These are phyloP conservation scores for Cuniculus paca DNA, from an alignment of 2,797 vertebrate species.

Conservation along the genomic window DNA sequence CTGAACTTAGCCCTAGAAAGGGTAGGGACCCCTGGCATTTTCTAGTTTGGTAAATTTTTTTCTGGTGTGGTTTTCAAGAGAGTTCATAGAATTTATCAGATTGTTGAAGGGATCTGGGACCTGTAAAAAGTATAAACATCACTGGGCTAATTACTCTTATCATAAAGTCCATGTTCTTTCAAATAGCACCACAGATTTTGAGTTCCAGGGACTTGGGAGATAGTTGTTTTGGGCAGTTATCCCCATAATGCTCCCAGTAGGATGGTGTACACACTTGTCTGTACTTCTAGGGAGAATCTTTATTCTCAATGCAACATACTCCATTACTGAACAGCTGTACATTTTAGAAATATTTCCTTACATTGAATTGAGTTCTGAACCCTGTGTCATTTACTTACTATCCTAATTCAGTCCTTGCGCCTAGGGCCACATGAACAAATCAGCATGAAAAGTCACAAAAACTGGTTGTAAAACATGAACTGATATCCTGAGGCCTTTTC, in stretches of 20 bases:
- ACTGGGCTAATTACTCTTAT: not conserved
- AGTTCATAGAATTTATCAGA: not conserved
- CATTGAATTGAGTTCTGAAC: conserved; percentile 38
- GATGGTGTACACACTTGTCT: not conserved
- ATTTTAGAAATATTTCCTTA: conserved; percentile 34
- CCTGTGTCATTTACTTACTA: not conserved
- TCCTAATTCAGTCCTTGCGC: not conserved
- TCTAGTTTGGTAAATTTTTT: not conserved
- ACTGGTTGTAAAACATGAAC: not conserved
- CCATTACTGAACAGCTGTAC: not conserved
- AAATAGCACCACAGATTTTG: not conserved
- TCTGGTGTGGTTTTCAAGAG: not conserved
- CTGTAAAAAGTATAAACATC: not conserved
- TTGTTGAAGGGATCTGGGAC: not conserved
- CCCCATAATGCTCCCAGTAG: not conserved
- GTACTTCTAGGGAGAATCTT: not conserved
- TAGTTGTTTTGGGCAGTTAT: not conserved
- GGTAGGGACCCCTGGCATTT: not conserved
- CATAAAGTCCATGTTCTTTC: not conserved
- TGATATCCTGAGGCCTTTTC: not conserved
- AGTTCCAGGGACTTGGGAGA: not conserved
- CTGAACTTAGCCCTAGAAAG: not conserved
- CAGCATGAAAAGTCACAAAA: not conserved
- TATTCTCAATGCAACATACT: not conserved
- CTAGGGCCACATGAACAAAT: not conserved